Conservation (phyloP, 1,140 invertebrate species). For the Micrasema longulum region DNA sequence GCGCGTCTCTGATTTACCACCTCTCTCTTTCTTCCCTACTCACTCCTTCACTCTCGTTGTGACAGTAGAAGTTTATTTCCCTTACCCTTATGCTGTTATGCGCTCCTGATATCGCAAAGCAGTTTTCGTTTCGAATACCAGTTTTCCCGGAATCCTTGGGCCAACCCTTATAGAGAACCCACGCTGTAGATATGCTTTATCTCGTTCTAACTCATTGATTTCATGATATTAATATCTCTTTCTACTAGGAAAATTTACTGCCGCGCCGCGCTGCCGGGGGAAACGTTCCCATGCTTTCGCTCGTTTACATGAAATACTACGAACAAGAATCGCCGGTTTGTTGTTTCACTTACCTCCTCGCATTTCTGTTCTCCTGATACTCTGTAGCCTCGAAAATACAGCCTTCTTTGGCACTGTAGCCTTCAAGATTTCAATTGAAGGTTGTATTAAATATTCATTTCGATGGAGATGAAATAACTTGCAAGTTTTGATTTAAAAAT, state of each 20-base stretch:
- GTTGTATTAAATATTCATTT: neutral
- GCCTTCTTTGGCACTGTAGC: slow-evolving; percentile 52
- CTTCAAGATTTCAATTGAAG: slow-evolving; percentile 20
- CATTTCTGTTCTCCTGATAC: slow-evolving; percentile 44
- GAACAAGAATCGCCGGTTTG: neutral
- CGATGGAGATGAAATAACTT: too few relatives aligned
- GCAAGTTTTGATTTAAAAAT: too few relatives aligned
- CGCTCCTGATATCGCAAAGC: slow-evolving; percentile 47
- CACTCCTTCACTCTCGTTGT: slow-evolving; percentile 9
- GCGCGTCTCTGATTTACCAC: neutral
- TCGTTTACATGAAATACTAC: too few relatives aligned
- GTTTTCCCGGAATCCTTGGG: slow-evolving; percentile 49
- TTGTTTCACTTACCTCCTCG: slow-evolving; percentile 17
- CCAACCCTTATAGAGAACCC: slow-evolving; percentile 53
- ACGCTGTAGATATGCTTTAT: slow-evolving; percentile 23
- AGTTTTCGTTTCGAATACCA: slow-evolving; percentile 49
- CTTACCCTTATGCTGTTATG: slow-evolving; percentile 18
- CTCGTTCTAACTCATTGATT: slow-evolving; percentile 16
- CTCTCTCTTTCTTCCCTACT: slow-evolving; percentile 27
- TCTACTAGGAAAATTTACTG: slow-evolving; percentile 5
- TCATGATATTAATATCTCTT: slow-evolving; percentile 17
- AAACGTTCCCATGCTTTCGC: neutral
- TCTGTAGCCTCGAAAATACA: slow-evolving; percentile 54
- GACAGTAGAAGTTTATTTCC: slow-evolving; percentile 10
- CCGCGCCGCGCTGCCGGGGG: too few relatives aligned